Percentiles rank a stretch among this genome's conserved stretches.
Conservation (phyloP, 1,140 invertebrate genomes). For the Gonatopus flavifemur region DNA sequence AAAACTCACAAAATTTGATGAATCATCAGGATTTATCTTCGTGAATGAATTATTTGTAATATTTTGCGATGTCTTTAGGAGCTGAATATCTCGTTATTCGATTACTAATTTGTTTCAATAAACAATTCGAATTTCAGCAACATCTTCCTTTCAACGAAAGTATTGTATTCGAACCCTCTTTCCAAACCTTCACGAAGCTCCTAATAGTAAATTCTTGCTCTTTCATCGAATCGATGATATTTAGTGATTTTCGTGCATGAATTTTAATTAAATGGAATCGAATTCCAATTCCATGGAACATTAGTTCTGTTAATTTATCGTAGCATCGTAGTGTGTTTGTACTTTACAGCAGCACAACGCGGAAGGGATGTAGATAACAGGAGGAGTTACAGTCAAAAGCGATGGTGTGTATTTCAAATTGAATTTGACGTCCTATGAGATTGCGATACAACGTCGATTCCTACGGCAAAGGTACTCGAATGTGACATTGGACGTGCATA, state of each 20-base stretch:
- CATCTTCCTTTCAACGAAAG: too few relatives aligned
- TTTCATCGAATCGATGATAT: slow-evolving; percentile 2
- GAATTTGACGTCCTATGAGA: slow-evolving; percentile 26
- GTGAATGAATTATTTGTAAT: too few relatives aligned
- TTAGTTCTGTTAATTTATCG: slow-evolving; percentile 18
- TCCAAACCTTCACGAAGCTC: slow-evolving; percentile 19
- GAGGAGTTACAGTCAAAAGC: neutral
- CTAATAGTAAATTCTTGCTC: neutral
- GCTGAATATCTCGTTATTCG: too few relatives aligned
- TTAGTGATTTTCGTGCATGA: slow-evolving; percentile 3
- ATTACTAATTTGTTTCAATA: too few relatives aligned
- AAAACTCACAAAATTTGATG: too few relatives aligned
- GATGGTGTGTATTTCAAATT: slow-evolving; percentile 19
- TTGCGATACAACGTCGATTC: slow-evolving; percentile 24
- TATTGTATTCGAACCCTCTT: too few relatives aligned
- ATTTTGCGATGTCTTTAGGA: too few relatives aligned
- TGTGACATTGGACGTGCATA: too few relatives aligned
- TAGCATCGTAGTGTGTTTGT: slow-evolving; percentile 4
- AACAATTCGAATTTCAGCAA: too few relatives aligned
- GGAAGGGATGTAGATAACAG: neutral
- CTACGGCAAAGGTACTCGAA: too few relatives aligned
- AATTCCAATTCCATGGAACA: slow-evolving; percentile 11
- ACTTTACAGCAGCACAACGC: too few relatives aligned
- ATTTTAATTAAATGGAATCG: slow-evolving; percentile 4
- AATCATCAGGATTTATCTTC: too few relatives aligned